Conservation (phyloP, 1,140 invertebrate species). For the Polyergus mexicanus region DNA sequence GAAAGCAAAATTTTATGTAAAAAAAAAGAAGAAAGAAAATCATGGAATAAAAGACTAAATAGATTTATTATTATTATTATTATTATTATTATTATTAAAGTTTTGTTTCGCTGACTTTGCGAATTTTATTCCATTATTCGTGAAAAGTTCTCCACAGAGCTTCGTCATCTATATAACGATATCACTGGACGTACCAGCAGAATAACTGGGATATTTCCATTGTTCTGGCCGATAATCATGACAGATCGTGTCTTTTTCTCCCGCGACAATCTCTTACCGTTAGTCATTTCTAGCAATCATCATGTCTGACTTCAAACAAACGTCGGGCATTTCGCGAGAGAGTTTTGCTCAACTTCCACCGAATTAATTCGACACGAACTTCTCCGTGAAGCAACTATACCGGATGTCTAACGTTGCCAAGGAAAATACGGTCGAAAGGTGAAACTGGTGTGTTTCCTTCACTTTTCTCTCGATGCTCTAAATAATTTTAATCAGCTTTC, state of each 20-base stretch:
- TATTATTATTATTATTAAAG: too few species aligned
- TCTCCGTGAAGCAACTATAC: constrained; percentile 8
- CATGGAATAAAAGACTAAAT: not conserved
- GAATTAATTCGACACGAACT: constrained; percentile 50
- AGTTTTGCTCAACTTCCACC: constrained; percentile 1
- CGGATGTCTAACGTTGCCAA: constrained; percentile 45
- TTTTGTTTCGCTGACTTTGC: not conserved
- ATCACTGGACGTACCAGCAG: not conserved
- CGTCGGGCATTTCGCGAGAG: constrained; percentile 36
- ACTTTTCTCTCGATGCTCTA: not conserved
- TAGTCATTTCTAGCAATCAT: not conserved
- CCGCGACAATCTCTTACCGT: constrained; percentile 1
- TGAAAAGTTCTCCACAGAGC: not conserved
- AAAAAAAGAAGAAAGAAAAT: not conserved
- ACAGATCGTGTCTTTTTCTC: constrained; percentile 33
- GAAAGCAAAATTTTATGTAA: not conserved
- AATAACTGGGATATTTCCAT: constrained; percentile 45
- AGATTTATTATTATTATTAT: not conserved
- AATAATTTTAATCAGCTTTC: constrained; percentile 26
- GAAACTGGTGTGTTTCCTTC: not conserved
- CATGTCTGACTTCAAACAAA: constrained; percentile 9
- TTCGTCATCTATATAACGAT: constrained; percentile 13
- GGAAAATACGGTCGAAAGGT: constrained; percentile 41
- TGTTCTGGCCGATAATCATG: constrained; percentile 49
- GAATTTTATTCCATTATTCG: constrained; percentile 10